Base-by-base conservation (phyloP, 2,113 vertebrate genomes). In the Galeopterus variegatus region DNA sequence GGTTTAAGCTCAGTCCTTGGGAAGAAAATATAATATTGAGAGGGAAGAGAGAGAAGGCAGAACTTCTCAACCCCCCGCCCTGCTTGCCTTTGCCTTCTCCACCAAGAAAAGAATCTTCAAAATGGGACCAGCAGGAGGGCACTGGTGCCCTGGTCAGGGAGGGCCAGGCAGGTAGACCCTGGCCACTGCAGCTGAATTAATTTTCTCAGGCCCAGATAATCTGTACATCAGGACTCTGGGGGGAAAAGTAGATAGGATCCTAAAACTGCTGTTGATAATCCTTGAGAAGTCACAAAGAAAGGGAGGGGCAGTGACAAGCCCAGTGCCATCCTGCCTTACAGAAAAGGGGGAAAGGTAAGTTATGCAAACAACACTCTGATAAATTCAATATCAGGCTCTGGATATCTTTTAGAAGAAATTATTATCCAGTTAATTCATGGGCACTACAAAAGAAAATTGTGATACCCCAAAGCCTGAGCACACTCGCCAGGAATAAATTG, bases 371-470 rank as follows among this genome's bases (percentile, higher is more conserved):
- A 31, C 12, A 33, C 17, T 69, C 85, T 21, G 48, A 58, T 24
- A 80, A 91, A 85, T 79, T 79, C 85, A 86, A 15, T 58, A 56
- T 54, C 18, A 31, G 64, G n/a, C 82, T 87, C 64, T 56, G 73
- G 36, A 50, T 70, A 80, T 86, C 70, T 82, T 95, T 67, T 64
- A 77, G 64, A 58, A 58, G 76, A 82, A 70, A 88, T 77, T 19
- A 72, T 87, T 19, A 56, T 45, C 62, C 13, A 48, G 52, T 45
- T 54, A 54, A 79, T 84, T 31, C 64, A 18, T 60, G 76, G 75
- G 69, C 52, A 76, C 52, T 70, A 58, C 75, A 50, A 93, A 94
- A 94, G 77, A 95, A 95, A 94, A 79, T 1, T 12, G 67, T 26
- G 72, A 62, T 24, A 21, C 18, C 11, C 52, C 12, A 28, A 41